phyloP scores from a whole-genome alignment of 2,888 invertebrate species.

The Caenorhabditis wallacei region DNA sequence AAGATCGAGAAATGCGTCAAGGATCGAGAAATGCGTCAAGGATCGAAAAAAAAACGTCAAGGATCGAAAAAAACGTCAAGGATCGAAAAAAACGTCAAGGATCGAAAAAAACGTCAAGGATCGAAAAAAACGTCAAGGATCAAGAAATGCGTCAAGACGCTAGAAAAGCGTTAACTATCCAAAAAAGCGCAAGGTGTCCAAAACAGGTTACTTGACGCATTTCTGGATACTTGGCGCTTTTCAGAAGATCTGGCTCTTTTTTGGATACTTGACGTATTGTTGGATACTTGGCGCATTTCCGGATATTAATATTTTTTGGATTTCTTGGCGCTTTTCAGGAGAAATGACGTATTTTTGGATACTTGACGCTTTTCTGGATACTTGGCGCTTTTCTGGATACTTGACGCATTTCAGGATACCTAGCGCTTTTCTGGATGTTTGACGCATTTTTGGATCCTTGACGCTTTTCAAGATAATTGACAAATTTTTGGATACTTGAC shows the following conservation, averaged over 20 bases:
- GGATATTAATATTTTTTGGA: background rate
- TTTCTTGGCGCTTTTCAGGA: background rate
- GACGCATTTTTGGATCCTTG: background rate
- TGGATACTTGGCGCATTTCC: background rate
- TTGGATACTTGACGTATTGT: too few species aligned
- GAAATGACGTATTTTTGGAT: background rate
- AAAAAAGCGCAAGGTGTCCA: constrained; percentile 6
- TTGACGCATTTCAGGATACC: background rate
- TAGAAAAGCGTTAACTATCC: constrained; percentile 2
- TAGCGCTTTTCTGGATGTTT: too few species aligned
- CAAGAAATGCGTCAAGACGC: constrained; percentile 9
- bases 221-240: background rate
- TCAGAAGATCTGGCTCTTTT: too few species aligned
- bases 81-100: background rate
- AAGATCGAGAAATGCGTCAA: constrained; percentile 5
- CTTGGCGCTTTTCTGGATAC: background rate
- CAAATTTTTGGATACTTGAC: background rate
- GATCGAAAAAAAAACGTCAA: too few species aligned
- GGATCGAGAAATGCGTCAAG: constrained; percentile 11
- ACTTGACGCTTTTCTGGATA: background rate
- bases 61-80: constrained; percentile 13
- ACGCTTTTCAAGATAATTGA: background rate
- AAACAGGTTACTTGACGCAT: background rate
- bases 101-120: constrained; percentile 16
- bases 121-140: too few species aligned